phyloP scores from a whole-genome alignment of 2,113 vertebrate genomes.

The Ahaetulla prasina region DNA sequence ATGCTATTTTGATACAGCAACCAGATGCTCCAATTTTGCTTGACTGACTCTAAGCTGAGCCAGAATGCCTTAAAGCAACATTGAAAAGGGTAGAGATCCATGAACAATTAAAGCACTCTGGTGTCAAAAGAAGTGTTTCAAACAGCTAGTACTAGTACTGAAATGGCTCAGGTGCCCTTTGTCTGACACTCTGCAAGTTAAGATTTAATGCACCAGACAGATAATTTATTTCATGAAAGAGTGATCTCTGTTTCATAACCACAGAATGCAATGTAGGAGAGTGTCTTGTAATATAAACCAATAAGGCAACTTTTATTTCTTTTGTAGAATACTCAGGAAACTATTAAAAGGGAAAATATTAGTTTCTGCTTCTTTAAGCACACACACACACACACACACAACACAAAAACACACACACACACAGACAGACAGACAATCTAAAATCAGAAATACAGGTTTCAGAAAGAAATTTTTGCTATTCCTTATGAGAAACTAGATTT shows the following conservation, averaged over 20 bases:
- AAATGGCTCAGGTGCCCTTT: conserved; percentile 38
- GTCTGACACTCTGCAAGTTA: conserved; percentile 15
- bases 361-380: not conserved
- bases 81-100: conserved; percentile 38
- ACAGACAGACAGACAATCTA: too few relatives aligned
- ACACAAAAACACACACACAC: not conserved
- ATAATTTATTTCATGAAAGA: not conserved
- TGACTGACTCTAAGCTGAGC: conserved; percentile 57
- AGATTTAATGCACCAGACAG: not conserved
- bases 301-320: not conserved
- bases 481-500: not conserved
- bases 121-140: conserved; percentile 30
- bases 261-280: not conserved
- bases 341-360: not conserved
- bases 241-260: conserved; percentile 12
- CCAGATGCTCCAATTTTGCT: conserved; percentile 67
- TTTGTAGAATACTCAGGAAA: not conserved
- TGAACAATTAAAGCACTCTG: conserved; percentile 37
- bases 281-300: not conserved
- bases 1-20: conserved; percentile 55
- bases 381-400: too few relatives aligned
- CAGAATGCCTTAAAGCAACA: conserved; percentile 47
- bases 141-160: conserved; percentile 33
- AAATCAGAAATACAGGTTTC: not conserved
- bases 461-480: not conserved